Evolutionary conservation across 2,888 invertebrate species (phyloP).

Genomic region (Spicauda simplicius): DNA sequence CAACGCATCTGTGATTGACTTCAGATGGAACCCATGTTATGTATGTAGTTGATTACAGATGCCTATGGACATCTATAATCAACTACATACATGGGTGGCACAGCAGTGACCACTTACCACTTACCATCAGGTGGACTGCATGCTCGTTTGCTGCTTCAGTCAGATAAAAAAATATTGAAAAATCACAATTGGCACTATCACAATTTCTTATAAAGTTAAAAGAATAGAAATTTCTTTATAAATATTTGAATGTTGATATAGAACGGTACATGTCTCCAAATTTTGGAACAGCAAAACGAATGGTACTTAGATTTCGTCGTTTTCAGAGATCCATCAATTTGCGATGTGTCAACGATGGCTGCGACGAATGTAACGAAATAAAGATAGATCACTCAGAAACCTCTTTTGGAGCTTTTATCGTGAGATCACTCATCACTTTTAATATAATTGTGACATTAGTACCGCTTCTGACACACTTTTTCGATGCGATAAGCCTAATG

Average conservation of each 20-base stretch:
- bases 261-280: not conserved
- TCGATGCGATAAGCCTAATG: not conserved
- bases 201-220: too few relatives aligned
- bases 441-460: conserved; percentile 1
- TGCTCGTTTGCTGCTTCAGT: too few relatives aligned
- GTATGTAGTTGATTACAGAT: too few relatives aligned
- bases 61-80: too few relatives aligned
- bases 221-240: too few relatives aligned
- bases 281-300: not conserved
- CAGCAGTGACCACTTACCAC: too few relatives aligned
- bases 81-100: too few relatives aligned
- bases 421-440: conserved; percentile 30
- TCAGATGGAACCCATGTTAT: too few relatives aligned
- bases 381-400: conserved; percentile 44
- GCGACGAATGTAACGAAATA: conserved; percentile 43
- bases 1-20: too few relatives aligned
- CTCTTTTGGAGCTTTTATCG: conserved; percentile 27
- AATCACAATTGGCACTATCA: too few relatives aligned
- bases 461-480: not conserved
- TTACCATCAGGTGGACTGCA: too few relatives aligned
- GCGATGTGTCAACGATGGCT: conserved; percentile 33
- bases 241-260: conserved; percentile 18
- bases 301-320: not conserved
- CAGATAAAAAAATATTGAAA: too few relatives aligned
- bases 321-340: conserved; percentile 49